Conservation (phyloP, 92 coral and sea anemone species). For the Bergia puertoricense region DNA sequence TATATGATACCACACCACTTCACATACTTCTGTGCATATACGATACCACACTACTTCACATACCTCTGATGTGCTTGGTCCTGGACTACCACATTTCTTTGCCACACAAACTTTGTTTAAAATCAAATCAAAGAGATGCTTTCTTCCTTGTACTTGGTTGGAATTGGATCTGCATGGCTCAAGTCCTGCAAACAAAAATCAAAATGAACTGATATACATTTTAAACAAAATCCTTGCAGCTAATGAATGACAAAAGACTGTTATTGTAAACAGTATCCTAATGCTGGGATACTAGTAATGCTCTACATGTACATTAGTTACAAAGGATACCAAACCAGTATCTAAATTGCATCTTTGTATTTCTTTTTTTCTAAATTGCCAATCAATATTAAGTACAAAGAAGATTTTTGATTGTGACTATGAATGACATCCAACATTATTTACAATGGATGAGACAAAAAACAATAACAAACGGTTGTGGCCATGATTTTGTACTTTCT, state of each 20-base stretch:
- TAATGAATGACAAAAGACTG: not conserved
- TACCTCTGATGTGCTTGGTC: conserved; percentile 13
- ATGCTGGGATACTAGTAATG: too few species aligned
- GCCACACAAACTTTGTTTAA: conserved; percentile 33
- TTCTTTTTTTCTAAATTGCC: too few species aligned
- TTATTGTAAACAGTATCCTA: not conserved
- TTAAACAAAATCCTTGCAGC: not conserved
- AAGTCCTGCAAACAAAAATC: not conserved
- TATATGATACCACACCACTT: too few species aligned
- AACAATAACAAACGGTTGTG: too few species aligned
- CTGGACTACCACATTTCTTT: conserved; percentile 1
- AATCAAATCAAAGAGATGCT: not conserved
- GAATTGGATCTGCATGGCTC: not conserved
- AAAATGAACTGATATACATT: not conserved
- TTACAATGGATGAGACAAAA: too few species aligned
- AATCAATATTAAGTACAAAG: too few species aligned
- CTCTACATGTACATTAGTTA: too few species aligned
- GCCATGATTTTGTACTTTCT: not conserved
- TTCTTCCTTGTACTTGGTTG: conserved; percentile 6
- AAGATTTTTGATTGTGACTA: too few species aligned
- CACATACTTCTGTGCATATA: too few species aligned
- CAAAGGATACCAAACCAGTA: not conserved
- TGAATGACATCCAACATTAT: too few species aligned
- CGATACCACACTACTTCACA: not conserved
- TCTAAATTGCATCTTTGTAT: not conserved